These are phyloP conservation scores for Glyptemys insculpta DNA, from an alignment of 2,797 vertebrate genomes.

Conservation along the genomic window DNA sequence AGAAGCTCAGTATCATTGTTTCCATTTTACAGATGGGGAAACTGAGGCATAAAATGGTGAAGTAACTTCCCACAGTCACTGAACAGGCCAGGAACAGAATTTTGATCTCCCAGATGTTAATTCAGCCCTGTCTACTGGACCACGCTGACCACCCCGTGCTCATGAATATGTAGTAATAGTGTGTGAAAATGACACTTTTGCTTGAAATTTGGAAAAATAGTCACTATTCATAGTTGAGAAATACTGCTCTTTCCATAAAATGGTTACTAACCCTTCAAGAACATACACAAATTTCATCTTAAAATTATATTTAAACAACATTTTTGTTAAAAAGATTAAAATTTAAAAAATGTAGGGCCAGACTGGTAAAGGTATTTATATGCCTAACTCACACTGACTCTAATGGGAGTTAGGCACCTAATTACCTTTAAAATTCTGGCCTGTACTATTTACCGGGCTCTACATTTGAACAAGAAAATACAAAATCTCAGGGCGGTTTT, in stretches of 20 bases:
- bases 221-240: neutral
- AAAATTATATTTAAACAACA: neutral
- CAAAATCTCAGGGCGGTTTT: fast-evolving
- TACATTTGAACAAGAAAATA: neutral
- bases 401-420: neutral
- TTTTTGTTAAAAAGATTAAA: neutral
- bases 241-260: neutral
- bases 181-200: neutral
- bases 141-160: neutral
- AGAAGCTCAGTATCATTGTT: neutral
- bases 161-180: neutral
- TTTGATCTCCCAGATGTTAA: neutral
- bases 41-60: neutral
- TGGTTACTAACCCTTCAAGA: neutral
- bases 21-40: neutral
- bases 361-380: neutral
- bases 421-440: neutral
- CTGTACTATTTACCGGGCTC: neutral
- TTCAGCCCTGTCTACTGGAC: neutral
- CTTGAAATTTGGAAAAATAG: neutral
- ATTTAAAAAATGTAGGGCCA: neutral
- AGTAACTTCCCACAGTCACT: neutral
- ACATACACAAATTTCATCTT: neutral
- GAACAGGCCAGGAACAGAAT: neutral
- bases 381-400: neutral